These are phyloP conservation scores for Drosophila subpulchrella DNA, from an alignment of 1,140 invertebrate species.

Conservation along the genomic window DNA sequence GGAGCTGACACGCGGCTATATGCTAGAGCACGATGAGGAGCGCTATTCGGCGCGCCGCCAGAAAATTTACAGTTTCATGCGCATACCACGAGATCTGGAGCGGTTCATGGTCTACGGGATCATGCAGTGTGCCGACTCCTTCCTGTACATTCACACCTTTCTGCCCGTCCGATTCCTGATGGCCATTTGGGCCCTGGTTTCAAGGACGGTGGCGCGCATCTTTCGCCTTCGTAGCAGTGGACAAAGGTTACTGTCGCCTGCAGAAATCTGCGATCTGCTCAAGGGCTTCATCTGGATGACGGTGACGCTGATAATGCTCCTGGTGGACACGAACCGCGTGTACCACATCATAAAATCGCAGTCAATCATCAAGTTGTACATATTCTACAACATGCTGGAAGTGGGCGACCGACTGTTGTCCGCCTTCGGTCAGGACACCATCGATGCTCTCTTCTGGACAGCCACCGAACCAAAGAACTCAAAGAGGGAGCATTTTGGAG, in stretches of 20 bases:
- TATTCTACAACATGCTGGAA: conserved; percentile 99
- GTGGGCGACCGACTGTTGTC: conserved; percentile 98
- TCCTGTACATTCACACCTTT: conserved; percentile 99
- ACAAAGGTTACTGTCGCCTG: conserved; percentile 90
- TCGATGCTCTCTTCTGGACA: conserved; percentile 99
- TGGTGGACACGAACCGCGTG: conserved; percentile 98
- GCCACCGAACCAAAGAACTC: conserved; percentile 95
- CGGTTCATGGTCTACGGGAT: conserved; percentile 98
- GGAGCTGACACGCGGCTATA: conserved; percentile 96
- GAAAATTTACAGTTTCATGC: conserved; percentile 98
- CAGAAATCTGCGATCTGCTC: conserved; percentile 98
- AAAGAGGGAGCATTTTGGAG: conserved; percentile 93
- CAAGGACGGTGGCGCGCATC: conserved; percentile 89
- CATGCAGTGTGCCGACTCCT: conserved; percentile 98
- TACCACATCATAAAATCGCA: conserved; percentile 99
- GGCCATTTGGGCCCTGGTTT: conserved; percentile 92
- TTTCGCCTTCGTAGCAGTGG: conserved; percentile 87
- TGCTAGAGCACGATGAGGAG: conserved; percentile 96
- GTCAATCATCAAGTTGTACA: conserved; percentile 99
- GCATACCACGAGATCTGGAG: conserved; percentile 96
- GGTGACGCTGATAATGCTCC: conserved; percentile 93
- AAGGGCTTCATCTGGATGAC: conserved; percentile 95
- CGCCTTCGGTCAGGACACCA: conserved; percentile 98
- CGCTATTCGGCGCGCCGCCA: conserved; percentile 96
- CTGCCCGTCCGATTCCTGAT: conserved; percentile 96